phyloP scores from a whole-genome alignment of 2,113 vertebrate species.

The Peromyscus leucopus region DNA sequence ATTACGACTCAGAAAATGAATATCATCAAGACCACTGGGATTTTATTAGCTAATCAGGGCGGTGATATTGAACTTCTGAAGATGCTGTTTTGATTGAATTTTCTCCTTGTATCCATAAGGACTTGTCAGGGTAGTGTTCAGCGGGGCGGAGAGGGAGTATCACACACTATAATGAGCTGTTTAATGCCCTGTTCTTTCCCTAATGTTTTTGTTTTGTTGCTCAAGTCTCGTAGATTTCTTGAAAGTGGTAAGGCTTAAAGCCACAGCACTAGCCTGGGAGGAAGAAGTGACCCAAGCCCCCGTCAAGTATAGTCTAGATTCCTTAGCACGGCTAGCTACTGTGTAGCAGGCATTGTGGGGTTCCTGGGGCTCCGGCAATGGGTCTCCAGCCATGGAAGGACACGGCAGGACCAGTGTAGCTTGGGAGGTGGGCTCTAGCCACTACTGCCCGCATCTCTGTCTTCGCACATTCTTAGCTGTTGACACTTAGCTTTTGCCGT shows the following conservation, averaged over 20 bases:
- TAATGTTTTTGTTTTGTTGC: not conserved
- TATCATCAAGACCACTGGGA: not conserved
- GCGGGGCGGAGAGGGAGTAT: rapidly evolving
- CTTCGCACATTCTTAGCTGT: rapidly evolving
- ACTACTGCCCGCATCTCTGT: rapidly evolving
- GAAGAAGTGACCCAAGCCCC: not conserved
- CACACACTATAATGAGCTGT: rapidly evolving
- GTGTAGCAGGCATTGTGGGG: rapidly evolving
- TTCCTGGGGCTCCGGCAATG: rapidly evolving
- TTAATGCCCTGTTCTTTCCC: not conserved
- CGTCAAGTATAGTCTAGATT: not conserved
- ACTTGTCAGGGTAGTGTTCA: not conserved
- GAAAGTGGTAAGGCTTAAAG: not conserved
- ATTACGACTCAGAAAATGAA: slow-evolving; percentile 41
- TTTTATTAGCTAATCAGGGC: slow-evolving; percentile 52
- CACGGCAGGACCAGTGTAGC: rapidly evolving
- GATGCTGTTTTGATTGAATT: slow-evolving; percentile 38
- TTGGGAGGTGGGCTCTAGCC: not conserved
- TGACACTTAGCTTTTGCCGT: rapidly evolving
- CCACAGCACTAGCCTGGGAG: too few species aligned
- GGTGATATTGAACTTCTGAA: not conserved
- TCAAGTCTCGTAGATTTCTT: not conserved
- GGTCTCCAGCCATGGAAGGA: rapidly evolving
- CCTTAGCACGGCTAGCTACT: not conserved
- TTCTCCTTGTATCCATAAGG: not conserved